These are phyloP conservation scores for Mythimna albipuncta DNA, from an alignment of 2,888 invertebrate genomes.

Conservation along the genomic window DNA sequence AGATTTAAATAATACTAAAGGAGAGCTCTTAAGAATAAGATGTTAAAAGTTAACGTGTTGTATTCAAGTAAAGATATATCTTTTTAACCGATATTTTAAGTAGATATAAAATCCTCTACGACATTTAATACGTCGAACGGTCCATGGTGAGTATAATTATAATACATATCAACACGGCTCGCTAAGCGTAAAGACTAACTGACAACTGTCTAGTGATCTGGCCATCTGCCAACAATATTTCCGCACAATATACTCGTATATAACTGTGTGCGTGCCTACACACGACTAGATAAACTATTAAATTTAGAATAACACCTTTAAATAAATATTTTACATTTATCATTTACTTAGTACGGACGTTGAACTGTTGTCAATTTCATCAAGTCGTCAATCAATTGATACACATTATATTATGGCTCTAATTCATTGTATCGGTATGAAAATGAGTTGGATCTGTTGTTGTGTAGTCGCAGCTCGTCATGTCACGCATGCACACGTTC, in stretches of 20 bases:
- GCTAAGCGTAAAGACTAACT: conserved; percentile 64
- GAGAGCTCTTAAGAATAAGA: conserved; percentile 33
- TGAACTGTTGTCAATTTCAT: conserved; percentile 37
- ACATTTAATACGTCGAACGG: conserved; percentile 55
- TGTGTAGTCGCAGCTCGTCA: conserved; percentile 23
- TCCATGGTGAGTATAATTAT: conserved; percentile 69
- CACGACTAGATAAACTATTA: conserved; percentile 59
- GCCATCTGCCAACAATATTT: conserved; percentile 72
- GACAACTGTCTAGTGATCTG: conserved; percentile 70
- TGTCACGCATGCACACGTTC: conserved; percentile 49
- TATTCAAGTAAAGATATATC: conserved; percentile 41
- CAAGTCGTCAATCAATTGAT: conserved; percentile 6
- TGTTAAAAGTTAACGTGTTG: conserved; percentile 33
- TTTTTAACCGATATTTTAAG: conserved; percentile 43
- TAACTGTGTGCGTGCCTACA: conserved; percentile 44
- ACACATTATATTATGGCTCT: conserved; percentile 18
- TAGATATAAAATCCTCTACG: conserved; percentile 49
- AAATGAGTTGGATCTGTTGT: conserved; percentile 8
- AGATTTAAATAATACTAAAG: conserved; percentile 31
- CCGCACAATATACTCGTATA: conserved; percentile 65
- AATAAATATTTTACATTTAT: conserved; percentile 44
- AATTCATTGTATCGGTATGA: conserved; percentile 5
- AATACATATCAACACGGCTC: conserved; percentile 70
- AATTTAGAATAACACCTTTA: conserved; percentile 48
- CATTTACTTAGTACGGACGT: conserved; percentile 25